A percentile compares a stretch with the other conserved stretches of the same genome.
These are phyloP conservation scores for Paramacrobiotus metropolitanus DNA, from an alignment of 1,140 invertebrate genomes.

Conservation along the genomic window DNA sequence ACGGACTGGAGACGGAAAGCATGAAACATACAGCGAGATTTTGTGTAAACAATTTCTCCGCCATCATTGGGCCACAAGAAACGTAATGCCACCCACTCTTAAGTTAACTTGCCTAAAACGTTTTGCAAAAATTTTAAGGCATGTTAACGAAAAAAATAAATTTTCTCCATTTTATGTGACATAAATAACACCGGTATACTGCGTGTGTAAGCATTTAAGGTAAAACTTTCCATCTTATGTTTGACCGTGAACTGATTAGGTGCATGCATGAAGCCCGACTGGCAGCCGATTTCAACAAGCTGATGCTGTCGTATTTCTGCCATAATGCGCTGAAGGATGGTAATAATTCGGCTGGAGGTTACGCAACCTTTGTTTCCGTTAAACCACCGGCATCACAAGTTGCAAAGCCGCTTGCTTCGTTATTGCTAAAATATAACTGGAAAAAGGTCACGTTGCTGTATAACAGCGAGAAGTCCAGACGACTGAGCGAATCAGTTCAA, in stretches of 20 bases:
- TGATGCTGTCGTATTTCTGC: slow-evolving; percentile 2
- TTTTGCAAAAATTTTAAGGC: too few relatives aligned
- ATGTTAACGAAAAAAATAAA: too few relatives aligned
- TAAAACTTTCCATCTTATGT: too few relatives aligned
- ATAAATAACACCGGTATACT: too few relatives aligned
- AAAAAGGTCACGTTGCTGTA: slow-evolving; percentile 80
- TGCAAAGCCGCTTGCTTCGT: slow-evolving; percentile 68
- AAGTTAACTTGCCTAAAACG: too few relatives aligned
- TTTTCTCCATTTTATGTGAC: too few relatives aligned
- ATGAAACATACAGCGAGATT: background rate
- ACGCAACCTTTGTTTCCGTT: too few relatives aligned
- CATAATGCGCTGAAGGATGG: too few relatives aligned
- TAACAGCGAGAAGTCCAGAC: slow-evolving; percentile 39
- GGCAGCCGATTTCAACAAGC: background rate
- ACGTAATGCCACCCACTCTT: too few relatives aligned
- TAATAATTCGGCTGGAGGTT: too few relatives aligned
- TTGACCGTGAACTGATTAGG: background rate
- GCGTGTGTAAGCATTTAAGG: too few relatives aligned
- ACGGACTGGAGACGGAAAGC: background rate
- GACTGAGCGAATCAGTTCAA: too few relatives aligned
- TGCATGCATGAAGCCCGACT: background rate
- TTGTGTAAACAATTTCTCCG: background rate
- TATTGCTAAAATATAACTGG: slow-evolving; percentile 73
- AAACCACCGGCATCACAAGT: slow-evolving; percentile 31
- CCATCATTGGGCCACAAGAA: slow-evolving; percentile 3